phyloP scores from a whole-genome alignment of 1,140 invertebrate genomes.

The Zaprionus nigranus region DNA sequence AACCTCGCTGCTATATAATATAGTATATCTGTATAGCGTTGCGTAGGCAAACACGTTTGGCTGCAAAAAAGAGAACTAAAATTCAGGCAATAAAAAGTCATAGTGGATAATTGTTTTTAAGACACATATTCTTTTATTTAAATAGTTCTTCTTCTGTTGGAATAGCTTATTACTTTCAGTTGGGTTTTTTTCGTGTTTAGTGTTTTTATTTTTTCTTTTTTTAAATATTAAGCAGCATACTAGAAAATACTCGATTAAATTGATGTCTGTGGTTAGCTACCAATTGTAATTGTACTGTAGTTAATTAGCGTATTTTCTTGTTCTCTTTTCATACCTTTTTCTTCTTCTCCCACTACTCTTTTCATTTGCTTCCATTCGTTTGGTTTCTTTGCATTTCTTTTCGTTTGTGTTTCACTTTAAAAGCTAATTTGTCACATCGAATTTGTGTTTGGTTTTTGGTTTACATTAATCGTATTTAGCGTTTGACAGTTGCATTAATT shows the following conservation, averaged over 20 bases:
- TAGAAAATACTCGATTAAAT: constrained; percentile 60
- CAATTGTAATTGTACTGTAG: constrained; percentile 54
- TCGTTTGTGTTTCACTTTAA: constrained; percentile 51
- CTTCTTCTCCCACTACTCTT: constrained; percentile 8
- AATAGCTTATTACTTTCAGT: constrained; percentile 45
- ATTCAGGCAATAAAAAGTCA: constrained; percentile 61
- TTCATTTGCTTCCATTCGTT: constrained; percentile 15
- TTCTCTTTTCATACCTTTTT: constrained; percentile 28
- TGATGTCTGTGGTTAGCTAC: constrained; percentile 51
- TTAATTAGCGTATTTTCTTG: constrained; percentile 49
- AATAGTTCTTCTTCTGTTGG: constrained; percentile 71
- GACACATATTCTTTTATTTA: constrained; percentile 83
- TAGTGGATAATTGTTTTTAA: constrained; percentile 71
- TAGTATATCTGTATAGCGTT: constrained; percentile 11
- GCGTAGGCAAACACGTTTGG: constrained; percentile 59
- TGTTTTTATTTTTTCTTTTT: constrained; percentile 25
- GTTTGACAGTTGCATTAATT: constrained; percentile 68
- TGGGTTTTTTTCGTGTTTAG: constrained; percentile 24
- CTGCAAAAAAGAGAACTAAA: constrained; percentile 39
- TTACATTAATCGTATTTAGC: constrained; percentile 65
- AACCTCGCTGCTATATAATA: background rate
- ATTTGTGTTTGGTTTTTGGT: constrained; percentile 59
- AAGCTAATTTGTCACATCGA: constrained; percentile 80
- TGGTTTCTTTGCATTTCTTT: constrained; percentile 23
- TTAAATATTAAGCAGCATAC: constrained; percentile 53